Percentiles rank a stretch among this genome's conserved stretches.
These are phyloP conservation scores for Amblyraja radiata DNA, from an alignment of 2,797 vertebrate genomes.

Conservation along the genomic window DNA sequence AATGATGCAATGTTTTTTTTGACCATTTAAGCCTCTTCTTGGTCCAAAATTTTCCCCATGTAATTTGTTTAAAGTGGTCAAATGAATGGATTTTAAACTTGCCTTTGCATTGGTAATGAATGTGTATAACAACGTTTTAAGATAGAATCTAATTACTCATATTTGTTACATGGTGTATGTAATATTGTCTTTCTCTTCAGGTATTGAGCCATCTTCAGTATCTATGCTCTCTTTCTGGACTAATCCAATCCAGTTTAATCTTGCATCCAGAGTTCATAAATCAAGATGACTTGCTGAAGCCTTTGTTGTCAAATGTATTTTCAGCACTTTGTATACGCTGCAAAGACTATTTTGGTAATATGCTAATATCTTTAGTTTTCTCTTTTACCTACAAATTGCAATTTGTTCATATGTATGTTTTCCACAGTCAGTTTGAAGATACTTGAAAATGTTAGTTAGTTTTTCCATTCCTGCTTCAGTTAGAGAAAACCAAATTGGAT, in stretches of 20 bases:
- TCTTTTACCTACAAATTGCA: neutral
- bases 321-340: conserved; percentile 60
- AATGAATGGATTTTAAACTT: neutral
- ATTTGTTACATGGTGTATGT: conserved; percentile 29
- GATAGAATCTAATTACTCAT: neutral
- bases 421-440: neutral
- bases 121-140: neutral
- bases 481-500: neutral
- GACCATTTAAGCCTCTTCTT: neutral
- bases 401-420: neutral
- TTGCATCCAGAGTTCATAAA: conserved; percentile 60
- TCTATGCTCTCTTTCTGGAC: conserved; percentile 67
- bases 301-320: conserved; percentile 60
- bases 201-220: conserved; percentile 68
- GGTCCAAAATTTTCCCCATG: neutral
- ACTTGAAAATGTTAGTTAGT: neutral
- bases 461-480: neutral
- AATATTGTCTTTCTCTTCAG: conserved; percentile 53
- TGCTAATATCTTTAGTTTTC: conserved; percentile 3
- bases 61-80: neutral
- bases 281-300: conserved; percentile 67
- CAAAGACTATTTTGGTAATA: conserved; percentile 64
- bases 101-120: neutral
- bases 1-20: neutral
- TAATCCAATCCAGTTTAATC: conserved; percentile 68